phyloP scores from a whole-genome alignment of 1,140 invertebrate species.

The Eubasilissa regina region DNA sequence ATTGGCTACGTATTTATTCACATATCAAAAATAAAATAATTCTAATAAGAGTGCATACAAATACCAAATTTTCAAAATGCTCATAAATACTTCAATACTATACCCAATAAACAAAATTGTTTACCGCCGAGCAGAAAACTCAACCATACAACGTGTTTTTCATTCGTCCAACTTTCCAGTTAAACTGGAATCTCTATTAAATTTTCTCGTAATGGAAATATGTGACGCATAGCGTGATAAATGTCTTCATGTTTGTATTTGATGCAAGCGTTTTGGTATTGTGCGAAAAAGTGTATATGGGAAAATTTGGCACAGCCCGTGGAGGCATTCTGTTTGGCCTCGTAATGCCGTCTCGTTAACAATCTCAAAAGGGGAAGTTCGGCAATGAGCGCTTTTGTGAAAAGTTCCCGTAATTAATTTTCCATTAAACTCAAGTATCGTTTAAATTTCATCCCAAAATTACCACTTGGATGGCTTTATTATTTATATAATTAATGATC shows the following conservation, averaged over 20 bases:
- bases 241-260: slow-evolving; percentile 6
- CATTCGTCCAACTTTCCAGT: not conserved
- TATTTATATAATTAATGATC: slow-evolving; percentile 51
- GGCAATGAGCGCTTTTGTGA: slow-evolving; percentile 42
- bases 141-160: not conserved
- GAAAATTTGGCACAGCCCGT: slow-evolving; percentile 5
- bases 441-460: slow-evolving; percentile 50
- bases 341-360: slow-evolving; percentile 42
- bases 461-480: slow-evolving; percentile 45
- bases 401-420: slow-evolving; percentile 57
- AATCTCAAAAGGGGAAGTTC: slow-evolving; percentile 33
- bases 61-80: too few relatives aligned
- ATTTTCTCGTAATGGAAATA: slow-evolving; percentile 25
- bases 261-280: slow-evolving; percentile 10
- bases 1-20: too few relatives aligned
- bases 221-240: slow-evolving; percentile 15
- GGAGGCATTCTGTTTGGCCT: slow-evolving; percentile 27
- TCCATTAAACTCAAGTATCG: slow-evolving; percentile 53
- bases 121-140: too few relatives aligned
- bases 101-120: too few relatives aligned
- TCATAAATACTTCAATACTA: too few relatives aligned
- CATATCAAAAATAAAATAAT: too few relatives aligned
- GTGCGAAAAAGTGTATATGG: slow-evolving; percentile 1
- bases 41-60: too few relatives aligned
- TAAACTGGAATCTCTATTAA: slow-evolving; percentile 21